Conservation (phyloP, 2,888 invertebrate genomes). For the Hirtodrosophila cameraria region DNA sequence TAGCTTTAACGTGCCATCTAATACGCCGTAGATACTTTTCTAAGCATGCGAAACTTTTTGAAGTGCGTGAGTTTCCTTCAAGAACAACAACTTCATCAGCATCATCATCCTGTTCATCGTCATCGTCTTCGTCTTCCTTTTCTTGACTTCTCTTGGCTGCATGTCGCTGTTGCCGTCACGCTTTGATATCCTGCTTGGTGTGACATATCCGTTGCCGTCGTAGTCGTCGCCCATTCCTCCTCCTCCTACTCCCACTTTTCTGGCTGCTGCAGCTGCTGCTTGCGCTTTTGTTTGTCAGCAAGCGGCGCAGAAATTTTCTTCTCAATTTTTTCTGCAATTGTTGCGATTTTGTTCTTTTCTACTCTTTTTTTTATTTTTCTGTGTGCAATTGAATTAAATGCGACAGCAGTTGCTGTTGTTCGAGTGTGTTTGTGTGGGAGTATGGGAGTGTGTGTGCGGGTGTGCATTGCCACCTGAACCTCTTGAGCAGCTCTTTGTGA, state of each 20-base stretch:
- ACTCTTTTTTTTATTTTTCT: slow-evolving; percentile 4
- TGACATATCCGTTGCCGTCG: slow-evolving; percentile 71
- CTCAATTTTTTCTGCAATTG: slow-evolving; percentile 61
- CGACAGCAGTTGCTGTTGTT: slow-evolving; percentile 51
- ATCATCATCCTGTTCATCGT: slow-evolving; percentile 2
- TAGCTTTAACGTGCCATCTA: slow-evolving; percentile 10
- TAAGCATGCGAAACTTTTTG: slow-evolving; percentile 64
- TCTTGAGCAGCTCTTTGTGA: slow-evolving; percentile 42
- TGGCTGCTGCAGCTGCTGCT: slow-evolving; percentile 37
- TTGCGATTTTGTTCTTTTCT: slow-evolving; percentile 48
- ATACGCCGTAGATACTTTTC: slow-evolving; percentile 24
- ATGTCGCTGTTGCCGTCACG: slow-evolving; percentile 66
- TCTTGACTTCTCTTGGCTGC: slow-evolving; percentile 33
- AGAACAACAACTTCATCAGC: slow-evolving; percentile 2
- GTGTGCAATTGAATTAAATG: slow-evolving; percentile 75
- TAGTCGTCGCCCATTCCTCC: background rate
- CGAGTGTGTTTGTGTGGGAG: background rate
- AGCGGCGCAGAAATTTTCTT: slow-evolving; percentile 39
- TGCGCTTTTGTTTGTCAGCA: slow-evolving; percentile 64
- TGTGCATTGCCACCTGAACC: slow-evolving; percentile 52
- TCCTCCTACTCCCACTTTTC: background rate
- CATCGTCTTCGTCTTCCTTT: slow-evolving; percentile 2
- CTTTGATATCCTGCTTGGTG: slow-evolving; percentile 75
- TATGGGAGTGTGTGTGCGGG: slow-evolving; percentile 11
- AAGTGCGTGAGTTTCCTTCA: slow-evolving; percentile 55